Evolutionary conservation across 2,113 vertebrate species (phyloP).

Genomic region (Oceanodroma tethys): DNA sequence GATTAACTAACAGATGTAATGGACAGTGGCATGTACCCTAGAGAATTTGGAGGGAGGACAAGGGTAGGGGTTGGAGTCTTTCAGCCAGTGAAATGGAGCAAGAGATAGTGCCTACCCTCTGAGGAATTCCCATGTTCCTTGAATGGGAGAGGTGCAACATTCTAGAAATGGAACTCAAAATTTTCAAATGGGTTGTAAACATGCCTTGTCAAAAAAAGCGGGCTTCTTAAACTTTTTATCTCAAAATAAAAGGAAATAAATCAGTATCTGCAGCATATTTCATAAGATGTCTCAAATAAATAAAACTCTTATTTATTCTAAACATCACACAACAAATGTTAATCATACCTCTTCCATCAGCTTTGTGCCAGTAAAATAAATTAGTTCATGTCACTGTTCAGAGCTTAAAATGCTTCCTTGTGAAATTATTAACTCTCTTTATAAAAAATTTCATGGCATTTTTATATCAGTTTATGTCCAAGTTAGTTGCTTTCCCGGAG

Average conservation of each 20-base stretch:
- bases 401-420: background rate
- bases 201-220: background rate
- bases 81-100: background rate
- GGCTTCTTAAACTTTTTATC: background rate
- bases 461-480: background rate
- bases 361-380: background rate
- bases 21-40: background rate
- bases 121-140: background rate
- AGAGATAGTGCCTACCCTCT: background rate
- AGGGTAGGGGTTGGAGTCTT: background rate
- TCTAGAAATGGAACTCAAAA: background rate
- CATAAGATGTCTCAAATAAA: background rate
- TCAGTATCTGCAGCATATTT: background rate
- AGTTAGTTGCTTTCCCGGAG: background rate
- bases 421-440: background rate
- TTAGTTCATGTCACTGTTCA: background rate
- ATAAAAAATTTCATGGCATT: background rate
- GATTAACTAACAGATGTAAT: background rate
- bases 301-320: background rate
- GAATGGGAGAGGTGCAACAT: background rate
- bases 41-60: background rate
- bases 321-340: background rate
- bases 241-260: background rate
- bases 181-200: background rate
- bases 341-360: conserved; percentile 10